phyloP scores from a whole-genome alignment of 2,888 invertebrate species.

The Lagria hirta region DNA sequence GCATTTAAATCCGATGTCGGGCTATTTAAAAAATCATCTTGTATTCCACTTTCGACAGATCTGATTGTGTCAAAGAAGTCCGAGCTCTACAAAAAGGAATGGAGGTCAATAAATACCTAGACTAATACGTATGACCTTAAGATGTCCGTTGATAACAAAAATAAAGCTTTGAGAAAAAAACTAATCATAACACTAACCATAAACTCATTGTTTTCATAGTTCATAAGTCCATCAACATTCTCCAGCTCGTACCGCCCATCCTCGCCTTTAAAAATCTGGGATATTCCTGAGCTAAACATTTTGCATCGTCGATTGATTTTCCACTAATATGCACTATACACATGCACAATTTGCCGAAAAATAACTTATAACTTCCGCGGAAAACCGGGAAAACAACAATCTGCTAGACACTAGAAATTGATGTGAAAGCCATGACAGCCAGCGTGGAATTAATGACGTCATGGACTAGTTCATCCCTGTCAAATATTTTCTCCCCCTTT shows the following conservation, averaged over 20 bases:
- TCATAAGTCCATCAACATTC: slow-evolving; percentile 47
- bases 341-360: too few species aligned
- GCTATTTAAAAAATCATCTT: slow-evolving; percentile 51
- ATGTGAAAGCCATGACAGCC: slow-evolving; percentile 54
- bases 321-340: slow-evolving; percentile 14
- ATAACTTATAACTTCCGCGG: too few species aligned
- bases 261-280: slow-evolving; percentile 39
- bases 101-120: slow-evolving; percentile 8
- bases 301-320: slow-evolving; percentile 8
- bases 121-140: slow-evolving; percentile 19
- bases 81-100: slow-evolving; percentile 48
- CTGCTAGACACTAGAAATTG: slow-evolving; percentile 27
- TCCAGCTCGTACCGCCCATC: slow-evolving; percentile 46
- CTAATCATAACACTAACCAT: slow-evolving; percentile 50
- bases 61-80: slow-evolving; percentile 71
- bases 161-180: too few species aligned
- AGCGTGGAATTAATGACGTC: slow-evolving; percentile 71
- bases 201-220: slow-evolving; percentile 47
- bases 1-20: slow-evolving; percentile 46
- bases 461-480: slow-evolving; percentile 35
- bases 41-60: slow-evolving; percentile 62
- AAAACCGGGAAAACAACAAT: slow-evolving; percentile 16
- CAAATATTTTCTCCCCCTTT: slow-evolving; percentile 4
- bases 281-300: slow-evolving; percentile 31
- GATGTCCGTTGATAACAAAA: slow-evolving; percentile 12